Evolutionary conservation across 1,140 invertebrate genomes (phyloP), one percentile per base, ranked within the genome.

Genomic region (Drosophila kanapiae): DNA sequence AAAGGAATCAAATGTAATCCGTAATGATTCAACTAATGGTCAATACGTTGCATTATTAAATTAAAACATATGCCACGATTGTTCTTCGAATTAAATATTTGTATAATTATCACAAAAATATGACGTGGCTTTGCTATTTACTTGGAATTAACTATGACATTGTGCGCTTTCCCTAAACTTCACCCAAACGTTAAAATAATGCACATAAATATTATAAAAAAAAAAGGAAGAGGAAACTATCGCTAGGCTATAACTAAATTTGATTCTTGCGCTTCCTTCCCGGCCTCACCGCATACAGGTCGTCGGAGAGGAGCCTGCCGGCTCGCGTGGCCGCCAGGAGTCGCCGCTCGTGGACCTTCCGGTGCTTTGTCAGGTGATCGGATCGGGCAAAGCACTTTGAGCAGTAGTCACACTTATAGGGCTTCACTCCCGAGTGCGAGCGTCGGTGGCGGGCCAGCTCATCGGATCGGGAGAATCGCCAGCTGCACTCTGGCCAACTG

Each of bases 401-500:
- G 88, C 98, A 98, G 75, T 97, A 95, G 29, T 95, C 93, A 91
- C 97, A 98, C 11, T 95, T 95, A 91, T 98, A 98, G 0, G 98
- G 98, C 91, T 98, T 97, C 2, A 97, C 93, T 1, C 95, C 95
- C 0, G 94, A 95, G 75, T 95, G 95, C 0, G 95, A 95, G 45
- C 95, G 86, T 18, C 94, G 93, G 81, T 95, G 95, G 1, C 96
- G 92, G 1, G 91, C 90, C 37, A 99, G 93, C 92, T 99, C 98
- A 88, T 99, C 98, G 0, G 98, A 99, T 42, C 98, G 94, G 4
- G 97, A 98, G 93, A 99, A 99, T 65, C 96, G 95, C 98, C 98
- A 99, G 9, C 95, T 95, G 93, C 98, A 99, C n/a, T 96, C 97
- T 3, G 95, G 94, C 98, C 98, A 99, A 49, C 96, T 97, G 91